These are phyloP conservation scores for Trissonchulus latispiculum DNA, from an alignment of 2,888 invertebrate genomes.

Conservation along the genomic window DNA sequence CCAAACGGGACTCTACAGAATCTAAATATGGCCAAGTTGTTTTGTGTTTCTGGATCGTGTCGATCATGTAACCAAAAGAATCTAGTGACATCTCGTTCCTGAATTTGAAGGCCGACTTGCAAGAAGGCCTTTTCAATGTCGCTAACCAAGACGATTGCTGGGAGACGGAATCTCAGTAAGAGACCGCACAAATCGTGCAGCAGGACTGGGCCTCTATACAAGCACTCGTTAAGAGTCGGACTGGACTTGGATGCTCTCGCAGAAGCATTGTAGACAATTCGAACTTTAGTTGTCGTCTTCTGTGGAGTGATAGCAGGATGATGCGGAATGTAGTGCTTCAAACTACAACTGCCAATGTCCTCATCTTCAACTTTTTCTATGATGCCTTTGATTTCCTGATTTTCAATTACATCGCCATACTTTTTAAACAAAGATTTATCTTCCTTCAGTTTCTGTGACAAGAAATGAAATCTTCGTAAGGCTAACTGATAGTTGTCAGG, in stretches of 20 bases:
- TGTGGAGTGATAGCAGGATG: conserved; percentile 25
- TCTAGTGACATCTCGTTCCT: conserved; percentile 23
- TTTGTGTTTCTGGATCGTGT: neutral
- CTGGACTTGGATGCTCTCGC: neutral
- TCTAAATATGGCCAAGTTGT: neutral
- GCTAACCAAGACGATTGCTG: conserved; percentile 23
- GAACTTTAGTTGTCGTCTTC: conserved; percentile 28
- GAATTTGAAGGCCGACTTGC: conserved; percentile 25
- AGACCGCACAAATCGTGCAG: conserved; percentile 23
- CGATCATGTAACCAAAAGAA: conserved; percentile 26
- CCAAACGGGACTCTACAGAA: neutral
- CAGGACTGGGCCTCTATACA: conserved; percentile 25
- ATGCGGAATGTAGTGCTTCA: conserved; percentile 26
- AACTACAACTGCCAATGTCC: neutral
- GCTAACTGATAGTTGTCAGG: neutral
- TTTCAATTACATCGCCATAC: conserved; percentile 14
- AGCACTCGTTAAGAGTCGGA: conserved; percentile 25
- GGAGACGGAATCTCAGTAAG: conserved; percentile 24
- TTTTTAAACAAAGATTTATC: neutral
- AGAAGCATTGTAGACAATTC: conserved; percentile 29
- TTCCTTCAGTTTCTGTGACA: neutral
- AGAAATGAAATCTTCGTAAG: neutral
- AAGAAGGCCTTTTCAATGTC: conserved; percentile 16
- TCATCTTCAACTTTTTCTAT: conserved; percentile 19
- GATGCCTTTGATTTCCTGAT: conserved; percentile 18